Conservation (phyloP, 2,888 invertebrate species). For the Epiblema foenella region DNA sequence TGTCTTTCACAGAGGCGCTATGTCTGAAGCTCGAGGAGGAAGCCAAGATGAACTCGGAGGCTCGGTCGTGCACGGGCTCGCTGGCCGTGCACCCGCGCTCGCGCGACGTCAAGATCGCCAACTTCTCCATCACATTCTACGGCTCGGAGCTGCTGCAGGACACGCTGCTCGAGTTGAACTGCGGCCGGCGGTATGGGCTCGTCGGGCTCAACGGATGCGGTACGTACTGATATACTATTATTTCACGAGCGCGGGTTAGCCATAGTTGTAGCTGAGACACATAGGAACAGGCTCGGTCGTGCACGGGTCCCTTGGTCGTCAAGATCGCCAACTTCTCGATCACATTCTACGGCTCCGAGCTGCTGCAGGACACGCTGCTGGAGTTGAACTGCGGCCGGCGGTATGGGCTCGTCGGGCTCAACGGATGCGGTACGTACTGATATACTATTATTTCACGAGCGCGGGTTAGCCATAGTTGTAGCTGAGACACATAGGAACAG, state of each 20-base stretch:
- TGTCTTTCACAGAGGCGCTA: conserved; percentile 87
- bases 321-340: conserved; percentile 98
- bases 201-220: conserved; percentile 99
- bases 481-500: no score
- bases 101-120: conserved; percentile 97
- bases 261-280: no score
- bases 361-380: conserved; percentile 97
- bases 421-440: conserved; percentile 93
- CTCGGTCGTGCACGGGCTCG: conserved; percentile 97
- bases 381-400: conserved; percentile 98
- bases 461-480: no score
- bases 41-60: conserved; percentile 96
- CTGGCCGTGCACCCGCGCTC: conserved; percentile 97
- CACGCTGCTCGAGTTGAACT: conserved; percentile 98
- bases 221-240: conserved; percentile 62
- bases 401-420: conserved; percentile 98
- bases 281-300: conserved; percentile 96
- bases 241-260: no score
- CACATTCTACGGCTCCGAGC: conserved; percentile 98
- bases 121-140: conserved; percentile 98
- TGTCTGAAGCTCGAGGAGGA: conserved; percentile 95
- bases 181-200: conserved; percentile 97
- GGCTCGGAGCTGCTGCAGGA: conserved; percentile 98
- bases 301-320: conserved; percentile 97
- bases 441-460: no score